Evolutionary conservation across 2,797 vertebrate species (phyloP).

Genomic region (Leptodactylus fallax): DNA sequence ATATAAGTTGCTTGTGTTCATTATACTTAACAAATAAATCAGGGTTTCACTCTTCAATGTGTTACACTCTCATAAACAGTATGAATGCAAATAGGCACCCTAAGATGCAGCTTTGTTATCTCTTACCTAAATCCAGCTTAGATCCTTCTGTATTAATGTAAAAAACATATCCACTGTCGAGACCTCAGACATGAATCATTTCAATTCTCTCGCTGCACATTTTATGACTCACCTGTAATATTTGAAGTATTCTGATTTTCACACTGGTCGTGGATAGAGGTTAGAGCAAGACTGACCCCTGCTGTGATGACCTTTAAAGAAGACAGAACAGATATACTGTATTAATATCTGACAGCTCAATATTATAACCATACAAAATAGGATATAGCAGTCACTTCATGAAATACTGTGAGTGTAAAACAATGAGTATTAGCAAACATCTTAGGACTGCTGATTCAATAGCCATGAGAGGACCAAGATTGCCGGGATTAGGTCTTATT

Average conservation of each 20-base stretch:
- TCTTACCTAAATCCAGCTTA: background rate
- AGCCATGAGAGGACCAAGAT: no score
- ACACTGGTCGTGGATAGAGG: slow-evolving; percentile 54
- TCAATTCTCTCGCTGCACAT: background rate
- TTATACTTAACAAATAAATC: background rate
- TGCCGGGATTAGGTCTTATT: no score
- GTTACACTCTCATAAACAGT: background rate
- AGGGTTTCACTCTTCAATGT: background rate
- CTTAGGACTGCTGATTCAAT: no score
- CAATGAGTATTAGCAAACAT: background rate
- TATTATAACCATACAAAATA: background rate
- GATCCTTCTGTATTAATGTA: slow-evolving; percentile 2
- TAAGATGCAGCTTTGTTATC: background rate
- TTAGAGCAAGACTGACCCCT: slow-evolving; percentile 46
- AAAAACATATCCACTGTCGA: background rate
- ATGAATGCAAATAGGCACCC: background rate
- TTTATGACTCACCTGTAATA: slow-evolving; percentile 51
- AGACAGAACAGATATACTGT: slow-evolving; percentile 10
- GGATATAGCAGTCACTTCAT: background rate
- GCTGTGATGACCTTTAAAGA: slow-evolving; percentile 50
- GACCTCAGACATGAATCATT: background rate
- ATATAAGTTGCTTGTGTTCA: background rate
- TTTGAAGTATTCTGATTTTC: slow-evolving; percentile 48
- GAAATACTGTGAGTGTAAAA: background rate
- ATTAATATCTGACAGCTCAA: slow-evolving; percentile 10